Percentiles rank a stretch among this genome's conserved stretches.
These are phyloP conservation scores for Sussaba pulchella DNA, from an alignment of 2,888 invertebrate species.

Conservation along the genomic window DNA sequence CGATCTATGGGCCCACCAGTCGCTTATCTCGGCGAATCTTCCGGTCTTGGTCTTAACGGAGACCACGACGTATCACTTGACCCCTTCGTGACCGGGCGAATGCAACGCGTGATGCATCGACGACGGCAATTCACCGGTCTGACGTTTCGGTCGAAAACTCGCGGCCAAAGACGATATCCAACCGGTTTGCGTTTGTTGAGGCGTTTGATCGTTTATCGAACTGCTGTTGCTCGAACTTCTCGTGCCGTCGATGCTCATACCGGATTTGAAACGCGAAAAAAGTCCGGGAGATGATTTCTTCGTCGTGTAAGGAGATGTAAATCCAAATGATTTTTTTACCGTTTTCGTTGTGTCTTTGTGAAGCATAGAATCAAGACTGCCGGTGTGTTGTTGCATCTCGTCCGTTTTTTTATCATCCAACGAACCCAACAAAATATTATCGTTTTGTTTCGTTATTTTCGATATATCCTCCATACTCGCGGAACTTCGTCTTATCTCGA, in stretches of 20 bases:
- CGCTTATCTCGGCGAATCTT: slow-evolving; percentile 73
- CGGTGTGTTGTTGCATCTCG: slow-evolving; percentile 79
- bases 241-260: slow-evolving; percentile 82
- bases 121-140: slow-evolving; percentile 70
- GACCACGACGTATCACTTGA: slow-evolving; percentile 81
- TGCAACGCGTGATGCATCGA: slow-evolving; percentile 74
- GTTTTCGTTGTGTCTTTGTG: slow-evolving; percentile 77
- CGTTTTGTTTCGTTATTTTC: slow-evolving; percentile 81
- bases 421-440: slow-evolving; percentile 74
- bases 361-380: slow-evolving; percentile 82
- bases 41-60: slow-evolving; percentile 73
- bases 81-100: slow-evolving; percentile 79
- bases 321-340: slow-evolving; percentile 71
- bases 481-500: slow-evolving; percentile 82
- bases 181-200: slow-evolving; percentile 77
- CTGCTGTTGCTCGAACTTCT: slow-evolving; percentile 81
- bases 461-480: slow-evolving; percentile 84
- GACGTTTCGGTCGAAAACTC: slow-evolving; percentile 81
- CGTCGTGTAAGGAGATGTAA: slow-evolving; percentile 75
- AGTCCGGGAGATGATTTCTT: slow-evolving; percentile 80
- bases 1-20: slow-evolving; percentile 79
- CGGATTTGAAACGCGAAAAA: slow-evolving; percentile 81
- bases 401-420: slow-evolving; percentile 78
- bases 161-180: slow-evolving; percentile 83
- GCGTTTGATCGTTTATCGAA: slow-evolving; percentile 78